A percentile compares a stretch with the other conserved stretches of the same genome.
phyloP scores from a whole-genome alignment of 1,140 invertebrate species.

The Drosophila subobscura region DNA sequence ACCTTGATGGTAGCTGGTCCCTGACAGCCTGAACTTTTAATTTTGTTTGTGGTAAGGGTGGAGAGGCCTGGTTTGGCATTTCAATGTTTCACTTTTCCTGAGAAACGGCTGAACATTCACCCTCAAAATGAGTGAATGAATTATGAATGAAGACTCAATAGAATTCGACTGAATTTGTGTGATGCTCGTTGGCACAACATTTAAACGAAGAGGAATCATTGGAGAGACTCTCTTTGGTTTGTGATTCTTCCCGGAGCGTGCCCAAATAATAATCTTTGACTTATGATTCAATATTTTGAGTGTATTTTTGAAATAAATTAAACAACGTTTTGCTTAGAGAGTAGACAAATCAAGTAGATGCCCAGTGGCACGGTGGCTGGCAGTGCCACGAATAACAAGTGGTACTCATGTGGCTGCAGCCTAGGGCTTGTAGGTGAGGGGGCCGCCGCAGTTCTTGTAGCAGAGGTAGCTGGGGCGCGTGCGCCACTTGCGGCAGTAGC shows the following conservation, averaged over 20 bases:
- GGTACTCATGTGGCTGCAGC: neutral
- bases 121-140: too few species aligned
- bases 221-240: too few species aligned
- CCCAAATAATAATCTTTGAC: neutral
- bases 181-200: too few species aligned
- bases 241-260: neutral
- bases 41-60: neutral
- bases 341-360: constrained; percentile 66
- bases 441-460: constrained; percentile 63
- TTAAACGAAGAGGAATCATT: too few species aligned
- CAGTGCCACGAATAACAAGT: constrained; percentile 31
- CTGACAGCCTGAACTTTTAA: neutral
- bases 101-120: too few species aligned
- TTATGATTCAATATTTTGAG: constrained; percentile 14
- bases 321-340: constrained; percentile 59
- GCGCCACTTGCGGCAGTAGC: constrained; percentile 69
- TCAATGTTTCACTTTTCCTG: too few species aligned
- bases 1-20: neutral
- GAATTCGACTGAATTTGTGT: too few species aligned
- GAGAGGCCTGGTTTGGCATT: neutral
- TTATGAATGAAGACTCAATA: too few species aligned
- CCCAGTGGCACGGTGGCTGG: constrained; percentile 40
- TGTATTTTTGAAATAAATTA: constrained; percentile 45
- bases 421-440: constrained; percentile 57
- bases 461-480: constrained; percentile 66